Evolutionary conservation across 1,140 invertebrate genomes (phyloP).

Genomic region (Phocides pigmalion): DNA sequence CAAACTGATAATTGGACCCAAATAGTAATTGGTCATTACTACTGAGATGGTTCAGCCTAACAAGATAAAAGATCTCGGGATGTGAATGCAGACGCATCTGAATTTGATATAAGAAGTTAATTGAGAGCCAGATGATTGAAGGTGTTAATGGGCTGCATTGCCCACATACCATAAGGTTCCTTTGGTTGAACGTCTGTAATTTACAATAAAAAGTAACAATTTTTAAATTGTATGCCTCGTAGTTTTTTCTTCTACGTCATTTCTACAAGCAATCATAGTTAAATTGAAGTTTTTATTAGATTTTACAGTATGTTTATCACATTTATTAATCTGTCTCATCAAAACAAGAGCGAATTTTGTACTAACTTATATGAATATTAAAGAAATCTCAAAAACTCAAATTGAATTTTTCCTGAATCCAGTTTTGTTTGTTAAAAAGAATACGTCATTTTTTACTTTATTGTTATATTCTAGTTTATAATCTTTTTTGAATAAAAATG

Average conservation of each 20-base stretch:
- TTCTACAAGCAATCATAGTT: not conserved
- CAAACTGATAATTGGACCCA: slow-evolving; percentile 2
- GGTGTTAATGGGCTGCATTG: slow-evolving; percentile 14
- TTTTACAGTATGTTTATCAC: too few species aligned
- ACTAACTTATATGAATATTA: too few species aligned
- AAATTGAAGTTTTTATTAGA: not conserved
- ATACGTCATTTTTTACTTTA: too few species aligned
- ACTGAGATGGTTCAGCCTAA: not conserved
- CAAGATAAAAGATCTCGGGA: slow-evolving; percentile 6
- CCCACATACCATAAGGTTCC: slow-evolving; percentile 14
- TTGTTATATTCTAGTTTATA: too few species aligned
- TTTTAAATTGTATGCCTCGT: slow-evolving; percentile 12
- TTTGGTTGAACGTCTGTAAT: slow-evolving; percentile 6
- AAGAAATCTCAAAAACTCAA: too few species aligned
- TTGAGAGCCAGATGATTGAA: slow-evolving; percentile 18
- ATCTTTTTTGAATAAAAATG: too few species aligned
- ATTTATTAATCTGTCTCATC: too few species aligned
- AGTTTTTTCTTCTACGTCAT: not conserved
- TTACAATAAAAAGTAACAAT: slow-evolving; percentile 17
- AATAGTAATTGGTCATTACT: not conserved
- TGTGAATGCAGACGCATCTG: slow-evolving; percentile 15
- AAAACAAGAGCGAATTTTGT: too few species aligned
- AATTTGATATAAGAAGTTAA: slow-evolving; percentile 18
- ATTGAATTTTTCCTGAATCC: too few species aligned
- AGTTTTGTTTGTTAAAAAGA: too few species aligned